Conservation (phyloP, 2,888 invertebrate genomes). For the Plemyria rubiginata region DNA sequence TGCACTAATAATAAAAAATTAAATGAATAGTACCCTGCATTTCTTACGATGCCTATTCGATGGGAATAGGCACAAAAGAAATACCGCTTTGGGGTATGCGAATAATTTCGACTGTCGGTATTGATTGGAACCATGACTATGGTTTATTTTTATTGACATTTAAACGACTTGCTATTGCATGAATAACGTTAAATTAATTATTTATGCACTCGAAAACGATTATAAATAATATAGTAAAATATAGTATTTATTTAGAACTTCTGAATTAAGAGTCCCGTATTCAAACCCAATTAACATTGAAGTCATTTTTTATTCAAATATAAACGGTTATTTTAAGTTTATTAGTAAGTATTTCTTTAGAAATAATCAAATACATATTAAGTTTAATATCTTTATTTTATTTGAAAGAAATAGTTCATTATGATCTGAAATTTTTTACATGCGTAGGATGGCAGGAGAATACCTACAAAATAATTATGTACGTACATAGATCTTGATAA, state of each 20-base stretch:
- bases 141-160: constrained; percentile 24
- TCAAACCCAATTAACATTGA: constrained; percentile 49
- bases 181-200: background rate
- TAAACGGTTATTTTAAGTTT: constrained; percentile 1
- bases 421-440: constrained; percentile 70
- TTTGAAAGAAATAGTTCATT: constrained; percentile 49
- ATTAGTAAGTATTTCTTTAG: background rate
- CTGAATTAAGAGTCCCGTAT: constrained; percentile 37
- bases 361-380: constrained; percentile 22
- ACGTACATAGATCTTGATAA: constrained; percentile 48
- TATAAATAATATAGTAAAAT: background rate
- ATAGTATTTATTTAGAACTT: background rate
- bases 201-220: constrained; percentile 20
- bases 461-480: constrained; percentile 24
- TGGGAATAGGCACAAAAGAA: constrained; percentile 58
- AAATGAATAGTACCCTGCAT: constrained; percentile 41
- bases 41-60: constrained; percentile 61
- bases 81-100: constrained; percentile 29
- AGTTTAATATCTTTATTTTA: constrained; percentile 37
- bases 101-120: constrained; percentile 30
- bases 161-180: constrained; percentile 17
- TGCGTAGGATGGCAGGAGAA: constrained; percentile 32
- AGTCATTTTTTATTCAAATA: constrained; percentile 56
- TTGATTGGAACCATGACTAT: constrained; percentile 18
- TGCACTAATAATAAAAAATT: constrained; percentile 14